A percentile compares a stretch with the other conserved stretches of the same genome.
Conservation (phyloP, 2,888 invertebrate genomes). For the Drosophila trichaetosa region DNA sequence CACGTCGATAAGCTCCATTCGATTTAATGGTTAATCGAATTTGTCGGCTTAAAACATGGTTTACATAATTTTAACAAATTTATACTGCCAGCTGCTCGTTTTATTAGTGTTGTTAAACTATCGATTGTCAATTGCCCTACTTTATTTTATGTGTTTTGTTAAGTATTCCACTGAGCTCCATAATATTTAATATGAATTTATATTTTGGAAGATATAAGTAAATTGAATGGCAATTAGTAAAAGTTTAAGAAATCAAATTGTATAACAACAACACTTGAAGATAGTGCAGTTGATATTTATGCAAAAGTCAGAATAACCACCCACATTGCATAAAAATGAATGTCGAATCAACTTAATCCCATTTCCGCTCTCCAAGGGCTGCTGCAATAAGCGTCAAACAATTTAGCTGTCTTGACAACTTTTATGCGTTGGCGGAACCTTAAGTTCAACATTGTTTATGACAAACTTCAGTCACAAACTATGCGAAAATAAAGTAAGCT, state of each 20-base stretch:
- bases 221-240: neutral
- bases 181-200: neutral
- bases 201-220: neutral
- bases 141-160: neutral
- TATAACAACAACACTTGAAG: neutral
- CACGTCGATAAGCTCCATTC: slow-evolving; percentile 59
- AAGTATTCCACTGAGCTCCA: neutral
- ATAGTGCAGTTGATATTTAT: neutral
- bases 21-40: slow-evolving; percentile 63
- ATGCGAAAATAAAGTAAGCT: slow-evolving; percentile 69
- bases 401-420: slow-evolving; percentile 55
- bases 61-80: slow-evolving; percentile 27
- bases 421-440: slow-evolving; percentile 60
- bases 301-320: no score
- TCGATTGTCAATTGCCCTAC: neutral
- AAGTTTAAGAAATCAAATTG: neutral
- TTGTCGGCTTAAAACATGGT: slow-evolving; percentile 37
- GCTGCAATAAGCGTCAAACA: slow-evolving; percentile 60
- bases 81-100: neutral
- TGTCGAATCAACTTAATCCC: slow-evolving; percentile 20
- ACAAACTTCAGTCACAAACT: slow-evolving; percentile 74
- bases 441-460: slow-evolving; percentile 73
- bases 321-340: slow-evolving; percentile 8
- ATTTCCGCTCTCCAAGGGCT: neutral
- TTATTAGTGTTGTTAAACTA: neutral